Percentiles rank a stretch among this genome's conserved stretches.
Conservation (phyloP, 2,797 vertebrate genomes). For the Luscinia luscinia region DNA sequence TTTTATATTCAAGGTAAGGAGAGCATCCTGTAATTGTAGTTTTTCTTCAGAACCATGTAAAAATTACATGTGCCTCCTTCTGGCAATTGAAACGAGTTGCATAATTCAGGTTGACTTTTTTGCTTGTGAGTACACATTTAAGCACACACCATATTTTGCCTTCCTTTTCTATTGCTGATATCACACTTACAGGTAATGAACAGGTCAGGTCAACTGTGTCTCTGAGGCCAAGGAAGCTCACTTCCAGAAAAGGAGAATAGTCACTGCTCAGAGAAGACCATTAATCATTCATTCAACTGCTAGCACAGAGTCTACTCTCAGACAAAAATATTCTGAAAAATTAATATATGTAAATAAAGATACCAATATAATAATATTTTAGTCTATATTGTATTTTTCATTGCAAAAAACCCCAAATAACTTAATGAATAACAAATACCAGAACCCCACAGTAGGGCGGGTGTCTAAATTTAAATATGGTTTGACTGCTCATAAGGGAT, state of each 20-base stretch:
- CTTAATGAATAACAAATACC: not conserved
- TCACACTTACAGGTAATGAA: not conserved
- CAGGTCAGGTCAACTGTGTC: not conserved
- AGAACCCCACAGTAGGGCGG: fast-evolving
- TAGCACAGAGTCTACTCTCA: not conserved
- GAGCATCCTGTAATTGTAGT: fast-evolving
- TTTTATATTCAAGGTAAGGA: not conserved
- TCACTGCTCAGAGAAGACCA: not conserved
- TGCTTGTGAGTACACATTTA: not conserved
- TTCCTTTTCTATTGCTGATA: not conserved
- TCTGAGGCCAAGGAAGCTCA: not conserved
- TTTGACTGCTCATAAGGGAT: not conserved
- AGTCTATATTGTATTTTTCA: not conserved
- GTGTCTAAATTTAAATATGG: not conserved
- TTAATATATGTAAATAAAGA: not conserved
- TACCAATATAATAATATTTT: not conserved
- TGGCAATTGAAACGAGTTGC: not conserved
- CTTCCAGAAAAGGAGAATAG: not conserved
- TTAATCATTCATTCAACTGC: not conserved
- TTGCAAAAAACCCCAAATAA: not conserved
- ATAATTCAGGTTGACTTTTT: not conserved
- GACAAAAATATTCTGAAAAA: not conserved
- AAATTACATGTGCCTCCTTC: not conserved
- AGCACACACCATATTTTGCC: not conserved
- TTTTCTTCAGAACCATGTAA: not conserved